Evolutionary conservation across 2,888 invertebrate genomes (phyloP), one percentile per base, ranked within the genome.

Genomic region (Zootermopsis nevadensis): DNA sequence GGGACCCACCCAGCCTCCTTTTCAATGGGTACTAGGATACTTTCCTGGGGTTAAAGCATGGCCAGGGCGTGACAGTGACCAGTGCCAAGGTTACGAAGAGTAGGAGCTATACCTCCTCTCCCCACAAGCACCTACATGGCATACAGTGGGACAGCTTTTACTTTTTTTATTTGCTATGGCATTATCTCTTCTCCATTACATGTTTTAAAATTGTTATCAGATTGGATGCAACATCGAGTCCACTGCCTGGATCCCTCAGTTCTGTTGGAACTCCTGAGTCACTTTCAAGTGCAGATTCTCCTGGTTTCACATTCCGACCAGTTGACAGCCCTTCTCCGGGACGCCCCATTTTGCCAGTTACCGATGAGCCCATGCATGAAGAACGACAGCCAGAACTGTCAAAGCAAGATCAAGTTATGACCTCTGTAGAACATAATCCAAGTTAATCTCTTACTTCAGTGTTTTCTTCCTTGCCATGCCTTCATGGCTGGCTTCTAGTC

Each of bases 201-300:
- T 48, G 3, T 15, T 48, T 3, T 48, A 19, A 48, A 48, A 2
- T 48, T 15, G 15, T 48, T 15, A 4, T 15, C 55, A 85, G 85
- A 66, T 38, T 82, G 38, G 85, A 85, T 79, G 82, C 85, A 10
- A 88, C 89, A 7, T 89, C 90, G 67, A 91, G 90, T 87, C 90
- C 91, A 19, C 87, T 91, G 82, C 91, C 91, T 82, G 92, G 92
- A 77, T 91, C 92, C 2, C 88, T 92, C 77, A 91, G 92, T 87
- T 92, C 92, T 1, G 91, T 91, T 6, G 93, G 93, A 55, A 93
- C 93, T 2, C 93, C 93, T 1, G 93, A 93, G 87, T 93, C 92
- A 33, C 87, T 93, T 72, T 93, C 92, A 31, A 93, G 93, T 86
- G 91, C 91, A 1, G 93, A 92, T 88, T 93, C 93, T 4, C 92